Conservation (phyloP, 2,113 vertebrate genomes). For the Martes martes region DNA sequence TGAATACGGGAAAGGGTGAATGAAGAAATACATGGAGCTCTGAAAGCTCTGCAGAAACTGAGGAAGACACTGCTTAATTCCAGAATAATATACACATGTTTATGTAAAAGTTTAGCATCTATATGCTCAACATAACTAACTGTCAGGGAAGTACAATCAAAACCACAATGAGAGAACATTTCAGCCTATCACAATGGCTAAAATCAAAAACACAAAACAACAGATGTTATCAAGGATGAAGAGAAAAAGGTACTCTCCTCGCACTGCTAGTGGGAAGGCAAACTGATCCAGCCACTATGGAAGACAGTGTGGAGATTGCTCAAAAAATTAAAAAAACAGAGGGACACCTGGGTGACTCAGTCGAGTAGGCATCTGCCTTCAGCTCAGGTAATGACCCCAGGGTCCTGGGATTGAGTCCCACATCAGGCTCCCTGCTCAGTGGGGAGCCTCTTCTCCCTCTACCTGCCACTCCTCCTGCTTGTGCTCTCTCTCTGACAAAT, state of each 20-base stretch:
- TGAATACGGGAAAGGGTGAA: neutral
- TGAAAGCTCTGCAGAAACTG: neutral
- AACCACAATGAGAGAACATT: neutral
- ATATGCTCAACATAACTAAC: neutral
- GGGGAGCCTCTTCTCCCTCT: no score
- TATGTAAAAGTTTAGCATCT: neutral
- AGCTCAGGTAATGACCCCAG: no score
- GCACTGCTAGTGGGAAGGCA: neutral
- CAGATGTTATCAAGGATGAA: neutral
- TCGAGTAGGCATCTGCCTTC: no score
- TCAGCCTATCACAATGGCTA: neutral
- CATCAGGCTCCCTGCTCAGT: no score
- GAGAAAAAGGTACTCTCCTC: neutral
- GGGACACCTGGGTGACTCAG: no score
- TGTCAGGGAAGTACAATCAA: neutral
- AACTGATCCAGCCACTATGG: neutral
- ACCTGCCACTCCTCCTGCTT: no score
- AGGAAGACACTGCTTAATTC: neutral
- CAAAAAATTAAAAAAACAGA: no score
- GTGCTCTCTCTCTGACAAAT: no score
- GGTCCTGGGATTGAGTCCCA: no score
- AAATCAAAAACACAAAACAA: neutral
- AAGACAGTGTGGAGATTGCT: neutral
- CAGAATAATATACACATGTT: neutral
- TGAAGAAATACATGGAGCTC: neutral